Base-by-base conservation (phyloP, 2,113 vertebrate species). In the Gymnobelideus leadbeateri region DNA sequence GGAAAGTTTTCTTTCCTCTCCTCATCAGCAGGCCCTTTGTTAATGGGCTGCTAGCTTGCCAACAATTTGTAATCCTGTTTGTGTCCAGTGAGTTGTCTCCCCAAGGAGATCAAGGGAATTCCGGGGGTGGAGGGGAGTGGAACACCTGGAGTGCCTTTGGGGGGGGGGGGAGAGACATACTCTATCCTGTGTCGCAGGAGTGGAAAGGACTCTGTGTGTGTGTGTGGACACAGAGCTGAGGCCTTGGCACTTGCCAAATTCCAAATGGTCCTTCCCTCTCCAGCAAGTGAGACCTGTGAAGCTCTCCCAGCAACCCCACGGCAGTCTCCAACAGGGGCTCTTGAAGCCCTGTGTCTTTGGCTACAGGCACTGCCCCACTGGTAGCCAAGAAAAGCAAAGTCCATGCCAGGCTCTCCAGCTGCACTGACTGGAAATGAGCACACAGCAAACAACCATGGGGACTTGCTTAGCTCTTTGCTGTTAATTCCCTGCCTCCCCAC, bases 211-310 rank as follows among this genome's bases (percentile, higher is more conserved):
- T 43, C 37, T 12, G 68, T 84, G 68, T 43, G 68, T 84, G n/a
- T 0, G 7, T 21, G 90, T 55, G 91, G 92, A 93, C 91, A 90
- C 26, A 61, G 52, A 54, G 52, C 89, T 94, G 49, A 43, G 47
- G 89, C 92, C 31, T 46, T 93, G 47, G 54, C 21, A 0, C 92
- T 91, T 97, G 96, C 97, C 94, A 94, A 57, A 97, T 97, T 97
- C 96, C 96, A 90, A 97, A 97, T 98, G 95, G 97, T 98, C 97
- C 95, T 96, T 95, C 84, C 94, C 0, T 47, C 91, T 51, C 49
- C 0, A 97, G 97, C 93, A 97, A 97, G 96, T 97, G 97, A 96
- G 97, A 97, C 97, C 97, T 96, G 97, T 96, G 98, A 97, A 97
- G 93, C 97, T 23, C 21, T 84, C 68, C 68, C 68, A 97, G 96